A percentile compares a stretch with the other conserved stretches of the same genome.
Conservation (phyloP, 2,888 invertebrate species). For the Scaptomyza caliginosa region DNA sequence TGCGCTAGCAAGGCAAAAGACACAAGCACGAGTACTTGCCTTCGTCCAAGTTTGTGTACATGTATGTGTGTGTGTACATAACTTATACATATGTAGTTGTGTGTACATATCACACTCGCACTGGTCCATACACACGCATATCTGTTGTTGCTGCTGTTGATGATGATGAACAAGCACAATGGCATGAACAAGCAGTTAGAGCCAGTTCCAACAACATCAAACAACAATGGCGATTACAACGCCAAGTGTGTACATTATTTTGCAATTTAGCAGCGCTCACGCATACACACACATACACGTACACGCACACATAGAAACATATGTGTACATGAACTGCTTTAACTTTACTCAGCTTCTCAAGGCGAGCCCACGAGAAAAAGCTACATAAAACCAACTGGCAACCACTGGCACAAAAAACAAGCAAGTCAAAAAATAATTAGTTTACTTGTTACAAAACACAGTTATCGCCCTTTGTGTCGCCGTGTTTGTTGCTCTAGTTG, state of each 20-base stretch:
- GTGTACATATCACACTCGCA: constrained; percentile 38
- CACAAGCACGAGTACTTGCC: constrained; percentile 41
- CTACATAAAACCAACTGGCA: constrained; percentile 40
- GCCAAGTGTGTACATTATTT: constrained; percentile 79
- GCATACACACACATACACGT: constrained; percentile 15
- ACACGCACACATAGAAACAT: constrained; percentile 3
- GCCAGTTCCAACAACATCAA: constrained; percentile 65
- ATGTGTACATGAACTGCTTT: constrained; percentile 14
- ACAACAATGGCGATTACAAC: constrained; percentile 75
- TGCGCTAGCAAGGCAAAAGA: constrained; percentile 64
- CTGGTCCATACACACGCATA: constrained; percentile 1
- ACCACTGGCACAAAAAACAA: constrained; percentile 40
- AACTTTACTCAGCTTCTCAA: constrained; percentile 33
- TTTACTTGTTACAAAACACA: constrained; percentile 79
- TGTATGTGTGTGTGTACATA: constrained; percentile 36
- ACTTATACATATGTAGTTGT: constrained; percentile 34
- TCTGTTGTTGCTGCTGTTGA: constrained; percentile 33
- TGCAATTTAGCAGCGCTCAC: constrained; percentile 71
- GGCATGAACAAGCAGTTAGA: constrained; percentile 75
- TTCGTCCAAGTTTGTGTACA: constrained; percentile 12
- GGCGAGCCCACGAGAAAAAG: constrained; percentile 44
- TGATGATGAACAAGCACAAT: constrained; percentile 75
- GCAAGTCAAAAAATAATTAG: constrained; percentile 77
- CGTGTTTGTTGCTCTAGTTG: constrained; percentile 58
- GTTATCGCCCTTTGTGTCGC: constrained; percentile 69